A percentile compares a stretch with the other conserved stretches of the same genome.
Conservation (phyloP, 2,888 invertebrate species). For the Volucella inanis region DNA sequence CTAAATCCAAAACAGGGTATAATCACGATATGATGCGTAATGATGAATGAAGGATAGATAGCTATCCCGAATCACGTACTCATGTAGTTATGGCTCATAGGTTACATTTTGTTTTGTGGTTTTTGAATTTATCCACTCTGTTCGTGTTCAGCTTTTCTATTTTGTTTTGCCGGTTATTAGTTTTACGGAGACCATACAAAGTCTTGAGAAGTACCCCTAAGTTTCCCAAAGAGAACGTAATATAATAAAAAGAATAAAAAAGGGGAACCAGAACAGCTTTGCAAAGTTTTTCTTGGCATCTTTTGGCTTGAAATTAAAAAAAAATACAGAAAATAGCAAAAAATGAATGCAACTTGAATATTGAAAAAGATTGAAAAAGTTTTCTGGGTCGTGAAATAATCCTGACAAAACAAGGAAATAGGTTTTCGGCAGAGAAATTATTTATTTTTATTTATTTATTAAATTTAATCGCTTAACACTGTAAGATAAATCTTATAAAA, state of each 20-base stretch:
- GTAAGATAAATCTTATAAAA: too few relatives aligned
- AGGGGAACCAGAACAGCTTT: too few relatives aligned
- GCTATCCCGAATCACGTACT: neutral
- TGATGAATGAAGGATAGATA: constrained; percentile 54
- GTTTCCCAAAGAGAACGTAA: neutral
- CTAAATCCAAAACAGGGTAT: constrained; percentile 18
- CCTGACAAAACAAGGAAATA: too few relatives aligned
- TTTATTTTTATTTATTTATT: too few relatives aligned
- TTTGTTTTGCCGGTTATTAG: constrained; percentile 2
- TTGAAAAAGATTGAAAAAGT: constrained; percentile 6
- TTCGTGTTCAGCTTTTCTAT: neutral
- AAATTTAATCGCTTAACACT: too few relatives aligned
- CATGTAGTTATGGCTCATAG: neutral
- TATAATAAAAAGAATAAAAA: neutral
- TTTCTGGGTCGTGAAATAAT: neutral
- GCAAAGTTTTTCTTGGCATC: neutral
- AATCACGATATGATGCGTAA: constrained; percentile 57
- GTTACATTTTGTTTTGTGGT: constrained; percentile 9
- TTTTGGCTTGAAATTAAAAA: neutral
- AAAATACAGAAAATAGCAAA: too few relatives aligned
- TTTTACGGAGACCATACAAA: neutral
- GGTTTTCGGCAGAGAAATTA: too few relatives aligned
- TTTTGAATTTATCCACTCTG: constrained; percentile 16
- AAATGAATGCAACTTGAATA: neutral
- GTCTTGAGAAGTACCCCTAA: neutral